Evolutionary conservation across 2,888 invertebrate species (phyloP).

Genomic region (Matsumyia berberina): DNA sequence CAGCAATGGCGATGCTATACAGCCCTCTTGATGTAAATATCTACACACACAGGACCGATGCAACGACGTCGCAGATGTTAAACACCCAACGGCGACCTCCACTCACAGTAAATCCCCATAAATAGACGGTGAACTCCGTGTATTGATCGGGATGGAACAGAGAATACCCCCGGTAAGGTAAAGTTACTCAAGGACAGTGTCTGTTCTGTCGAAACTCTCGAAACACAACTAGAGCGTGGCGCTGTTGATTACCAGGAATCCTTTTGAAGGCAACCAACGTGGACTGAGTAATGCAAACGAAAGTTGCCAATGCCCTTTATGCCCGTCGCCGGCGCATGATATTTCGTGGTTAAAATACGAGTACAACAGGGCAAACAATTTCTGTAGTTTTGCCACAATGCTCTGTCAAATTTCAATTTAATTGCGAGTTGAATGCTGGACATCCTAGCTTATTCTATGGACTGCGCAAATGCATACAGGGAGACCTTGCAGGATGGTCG

Average conservation of each 20-base stretch:
- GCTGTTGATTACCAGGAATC: background rate
- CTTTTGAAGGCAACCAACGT: slow-evolving; percentile 32
- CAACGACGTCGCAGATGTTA: slow-evolving; percentile 12
- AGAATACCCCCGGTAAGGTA: background rate
- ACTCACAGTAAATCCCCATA: slow-evolving; percentile 29
- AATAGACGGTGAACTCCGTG: slow-evolving; percentile 46
- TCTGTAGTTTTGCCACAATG: background rate
- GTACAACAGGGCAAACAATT: background rate
- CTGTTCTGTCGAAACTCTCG: slow-evolving; percentile 7
- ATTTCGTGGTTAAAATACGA: slow-evolving; percentile 27
- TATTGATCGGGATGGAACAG: slow-evolving; percentile 49
- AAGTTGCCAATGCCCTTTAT: background rate
- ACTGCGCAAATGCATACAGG: background rate
- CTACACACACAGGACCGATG: background rate
- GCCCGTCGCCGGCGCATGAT: background rate
- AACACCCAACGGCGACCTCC: slow-evolving; percentile 26
- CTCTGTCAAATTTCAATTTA: slow-evolving; percentile 28
- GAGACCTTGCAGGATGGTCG: background rate
- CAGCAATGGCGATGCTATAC: background rate
- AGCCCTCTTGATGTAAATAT: background rate
- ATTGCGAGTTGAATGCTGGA: background rate
- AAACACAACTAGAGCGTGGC: background rate
- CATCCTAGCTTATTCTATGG: background rate
- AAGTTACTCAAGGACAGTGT: slow-evolving; percentile 18
- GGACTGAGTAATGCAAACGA: background rate